These are phyloP conservation scores for Aphaenogaster rudis DNA, from an alignment of 1,140 invertebrate species.

Conservation along the genomic window DNA sequence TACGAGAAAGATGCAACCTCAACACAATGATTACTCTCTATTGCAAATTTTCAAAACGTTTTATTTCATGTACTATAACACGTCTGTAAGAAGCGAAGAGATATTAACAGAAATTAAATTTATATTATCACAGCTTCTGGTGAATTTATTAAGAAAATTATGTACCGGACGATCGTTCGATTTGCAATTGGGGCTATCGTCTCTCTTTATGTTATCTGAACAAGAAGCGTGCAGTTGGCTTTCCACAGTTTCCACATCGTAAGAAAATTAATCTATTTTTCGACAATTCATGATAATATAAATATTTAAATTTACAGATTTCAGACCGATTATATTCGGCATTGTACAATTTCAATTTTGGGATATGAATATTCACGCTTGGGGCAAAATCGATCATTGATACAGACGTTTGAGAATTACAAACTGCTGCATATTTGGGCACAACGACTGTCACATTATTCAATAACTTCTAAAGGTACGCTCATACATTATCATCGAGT, in stretches of 20 bases:
- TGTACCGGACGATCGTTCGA: constrained; percentile 76
- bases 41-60: constrained; percentile 76
- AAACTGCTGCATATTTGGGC: constrained; percentile 80
- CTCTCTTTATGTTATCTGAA: constrained; percentile 76
- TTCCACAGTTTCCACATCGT: constrained; percentile 65
- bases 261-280: constrained; percentile 51
- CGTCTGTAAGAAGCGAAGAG: constrained; percentile 3
- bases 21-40: constrained; percentile 77
- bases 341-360: constrained; percentile 75
- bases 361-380: constrained; percentile 79
- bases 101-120: constrained; percentile 63
- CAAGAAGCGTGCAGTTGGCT: constrained; percentile 74
- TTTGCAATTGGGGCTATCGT: constrained; percentile 77
- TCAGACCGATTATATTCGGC: constrained; percentile 70
- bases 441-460: constrained; percentile 75
- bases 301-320: constrained; percentile 59
- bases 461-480: constrained; percentile 78
- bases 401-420: constrained; percentile 66
- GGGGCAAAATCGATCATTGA: constrained; percentile 62
- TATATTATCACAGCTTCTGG: constrained; percentile 56
- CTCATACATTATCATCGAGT: not conserved
- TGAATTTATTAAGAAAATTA: constrained; percentile 78
- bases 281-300: not conserved
- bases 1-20: constrained; percentile 64
- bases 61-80: constrained; percentile 65